phyloP scores from a whole-genome alignment of 2,888 invertebrate genomes.

The Colostygia pectinataria region DNA sequence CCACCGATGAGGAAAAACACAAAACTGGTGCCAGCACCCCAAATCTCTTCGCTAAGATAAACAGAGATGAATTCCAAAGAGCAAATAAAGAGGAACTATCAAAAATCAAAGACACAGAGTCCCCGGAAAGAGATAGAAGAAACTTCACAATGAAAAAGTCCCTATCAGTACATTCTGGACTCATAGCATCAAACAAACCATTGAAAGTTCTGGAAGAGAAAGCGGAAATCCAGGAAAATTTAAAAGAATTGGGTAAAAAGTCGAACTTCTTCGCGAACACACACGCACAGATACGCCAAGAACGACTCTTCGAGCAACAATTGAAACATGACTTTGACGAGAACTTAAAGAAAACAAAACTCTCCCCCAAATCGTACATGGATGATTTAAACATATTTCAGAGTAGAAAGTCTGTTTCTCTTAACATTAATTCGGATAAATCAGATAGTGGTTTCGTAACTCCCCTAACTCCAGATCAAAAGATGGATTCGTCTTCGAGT shows the following conservation, averaged over 20 bases:
- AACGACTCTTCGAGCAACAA: conserved; percentile 78
- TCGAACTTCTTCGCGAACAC: conserved; percentile 85
- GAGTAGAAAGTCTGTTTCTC: conserved; percentile 62
- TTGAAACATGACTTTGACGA: conserved; percentile 76
- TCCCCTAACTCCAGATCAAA: conserved; percentile 80
- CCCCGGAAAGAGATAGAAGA: conserved; percentile 55
- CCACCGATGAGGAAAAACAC: conserved; percentile 61
- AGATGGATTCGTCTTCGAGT: conserved; percentile 66
- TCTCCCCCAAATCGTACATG: conserved; percentile 52
- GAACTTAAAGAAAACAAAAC: conserved; percentile 62
- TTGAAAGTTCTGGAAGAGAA: conserved; percentile 28
- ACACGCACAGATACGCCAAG: conserved; percentile 87
- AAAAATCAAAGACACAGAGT: conserved; percentile 27
- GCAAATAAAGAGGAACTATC: conserved; percentile 3
- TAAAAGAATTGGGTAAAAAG: conserved; percentile 40
- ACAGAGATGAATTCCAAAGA: conserved; percentile 32
- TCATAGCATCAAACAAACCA: conserved; percentile 65
- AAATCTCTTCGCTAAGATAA: conserved; percentile 69
- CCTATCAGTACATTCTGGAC: conserved; percentile 70
- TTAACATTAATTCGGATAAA: conserved; percentile 61
- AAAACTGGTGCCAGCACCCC: conserved; percentile 71
- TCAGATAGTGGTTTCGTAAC: conserved; percentile 86
- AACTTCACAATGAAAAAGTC: conserved; percentile 73
- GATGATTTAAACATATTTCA: conserved; percentile 66
- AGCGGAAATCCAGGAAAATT: conserved; percentile 30